These are phyloP conservation scores for Orientallactaga bullata DNA, from an alignment of 2,113 vertebrate species.

Conservation along the genomic window DNA sequence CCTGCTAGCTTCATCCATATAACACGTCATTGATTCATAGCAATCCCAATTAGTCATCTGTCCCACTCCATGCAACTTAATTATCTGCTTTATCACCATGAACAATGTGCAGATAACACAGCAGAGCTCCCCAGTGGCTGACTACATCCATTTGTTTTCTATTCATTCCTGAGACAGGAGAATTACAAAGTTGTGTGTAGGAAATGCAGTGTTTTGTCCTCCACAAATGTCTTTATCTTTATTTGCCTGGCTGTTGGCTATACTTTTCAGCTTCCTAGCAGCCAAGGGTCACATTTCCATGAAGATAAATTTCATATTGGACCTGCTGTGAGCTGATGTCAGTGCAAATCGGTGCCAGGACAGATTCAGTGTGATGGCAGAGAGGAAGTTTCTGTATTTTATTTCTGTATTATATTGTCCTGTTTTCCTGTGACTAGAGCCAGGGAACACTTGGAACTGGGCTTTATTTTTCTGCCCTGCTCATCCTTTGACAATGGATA, in stretches of 20 bases:
- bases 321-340: conserved; percentile 86
- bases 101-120: conserved; percentile 64
- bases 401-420: conserved; percentile 92
- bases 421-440: conserved; percentile 88
- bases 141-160: conserved; percentile 70
- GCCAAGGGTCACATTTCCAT: conserved; percentile 86
- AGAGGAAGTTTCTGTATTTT: conserved; percentile 95
- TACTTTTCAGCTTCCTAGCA: conserved; percentile 84
- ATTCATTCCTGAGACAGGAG: conserved; percentile 71
- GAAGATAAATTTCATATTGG: conserved; percentile 88
- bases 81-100: background rate
- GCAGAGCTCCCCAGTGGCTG: conserved; percentile 55
- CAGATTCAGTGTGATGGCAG: conserved; percentile 87
- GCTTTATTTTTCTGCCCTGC: conserved; percentile 91
- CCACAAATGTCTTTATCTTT: conserved; percentile 86
- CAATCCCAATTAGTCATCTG: conserved; percentile 34
- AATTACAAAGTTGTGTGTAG: conserved; percentile 76
- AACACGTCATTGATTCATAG: conserved; percentile 25
- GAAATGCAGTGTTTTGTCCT: conserved; percentile 80
- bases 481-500: conserved; percentile 93
- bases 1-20: background rate
- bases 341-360: conserved; percentile 86
- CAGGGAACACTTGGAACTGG: conserved; percentile 90
- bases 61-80: background rate
- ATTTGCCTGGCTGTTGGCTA: conserved; percentile 83